Percentiles rank a stretch among this genome's conserved stretches.
phyloP scores from a whole-genome alignment of 2,113 vertebrate species.

The Lathamus discolor region DNA sequence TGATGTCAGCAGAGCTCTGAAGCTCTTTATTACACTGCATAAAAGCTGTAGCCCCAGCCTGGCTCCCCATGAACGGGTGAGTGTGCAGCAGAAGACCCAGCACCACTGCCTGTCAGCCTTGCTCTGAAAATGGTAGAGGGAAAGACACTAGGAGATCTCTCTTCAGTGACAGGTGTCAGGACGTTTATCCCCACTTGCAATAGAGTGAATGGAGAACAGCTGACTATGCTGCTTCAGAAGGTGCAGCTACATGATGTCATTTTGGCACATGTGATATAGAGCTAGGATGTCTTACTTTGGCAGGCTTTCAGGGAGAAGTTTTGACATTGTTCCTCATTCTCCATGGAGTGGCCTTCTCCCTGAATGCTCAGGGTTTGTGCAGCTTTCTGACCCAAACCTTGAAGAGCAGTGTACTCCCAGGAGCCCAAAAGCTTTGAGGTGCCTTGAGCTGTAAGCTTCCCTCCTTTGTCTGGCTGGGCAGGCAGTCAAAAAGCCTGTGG shows the following conservation, averaged over 20 bases:
- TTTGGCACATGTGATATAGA: background rate
- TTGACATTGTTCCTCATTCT: background rate
- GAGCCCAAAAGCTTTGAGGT: background rate
- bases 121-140: background rate
- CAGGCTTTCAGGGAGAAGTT: background rate
- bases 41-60: background rate
- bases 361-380: background rate
- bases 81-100: background rate
- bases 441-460: background rate
- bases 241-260: background rate
- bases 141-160: background rate
- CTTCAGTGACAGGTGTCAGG: background rate
- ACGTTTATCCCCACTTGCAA: background rate
- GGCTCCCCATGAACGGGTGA: fast-evolving
- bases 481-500: background rate
- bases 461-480: background rate
- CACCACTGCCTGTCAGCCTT: fast-evolving
- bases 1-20: background rate
- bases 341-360: background rate
- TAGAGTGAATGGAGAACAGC: background rate
- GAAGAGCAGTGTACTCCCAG: background rate
- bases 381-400: background rate
- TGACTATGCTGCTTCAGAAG: background rate
- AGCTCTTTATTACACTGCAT: background rate
- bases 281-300: background rate